A percentile compares a stretch with the other conserved stretches of the same genome.
Conservation (phyloP, 2,797 vertebrate species). For the Spinibarbus caldwelli region DNA sequence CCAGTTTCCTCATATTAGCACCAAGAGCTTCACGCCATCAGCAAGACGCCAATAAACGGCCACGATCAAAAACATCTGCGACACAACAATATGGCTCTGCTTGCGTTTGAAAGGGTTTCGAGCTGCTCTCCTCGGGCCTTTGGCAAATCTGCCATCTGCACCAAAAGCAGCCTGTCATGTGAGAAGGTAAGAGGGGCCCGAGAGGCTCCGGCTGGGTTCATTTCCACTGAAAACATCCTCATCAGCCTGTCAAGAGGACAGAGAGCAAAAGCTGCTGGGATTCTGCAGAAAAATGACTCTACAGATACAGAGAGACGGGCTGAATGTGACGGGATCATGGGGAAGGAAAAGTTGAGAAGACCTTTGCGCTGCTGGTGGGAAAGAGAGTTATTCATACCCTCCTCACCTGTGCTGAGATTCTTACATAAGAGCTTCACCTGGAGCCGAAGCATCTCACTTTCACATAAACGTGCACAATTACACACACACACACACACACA, state of each 20-base stretch:
- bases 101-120: background rate
- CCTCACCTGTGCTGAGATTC: background rate
- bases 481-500: background rate
- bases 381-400: background rate
- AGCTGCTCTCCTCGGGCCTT: background rate
- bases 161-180: background rate
- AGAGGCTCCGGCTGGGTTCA: background rate
- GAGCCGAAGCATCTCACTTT: background rate
- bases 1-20: constrained; percentile 33
- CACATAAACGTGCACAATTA: constrained; percentile 2
- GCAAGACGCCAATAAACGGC: constrained; percentile 1
- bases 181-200: constrained; percentile 5
- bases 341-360: background rate
- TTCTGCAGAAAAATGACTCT: background rate
- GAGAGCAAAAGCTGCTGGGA: background rate
- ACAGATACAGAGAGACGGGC: background rate
- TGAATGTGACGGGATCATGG: background rate
- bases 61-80: background rate
- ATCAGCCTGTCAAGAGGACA: background rate
- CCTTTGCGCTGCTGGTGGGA: background rate
- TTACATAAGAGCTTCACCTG: constrained; percentile 32
- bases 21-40: background rate
- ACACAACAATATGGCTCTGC: background rate
- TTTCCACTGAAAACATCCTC: constrained; percentile 13
- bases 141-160: background rate